Evolutionary conservation across 1,140 invertebrate species (phyloP).

Genomic region (Stegodyphus mimosarum): DNA sequence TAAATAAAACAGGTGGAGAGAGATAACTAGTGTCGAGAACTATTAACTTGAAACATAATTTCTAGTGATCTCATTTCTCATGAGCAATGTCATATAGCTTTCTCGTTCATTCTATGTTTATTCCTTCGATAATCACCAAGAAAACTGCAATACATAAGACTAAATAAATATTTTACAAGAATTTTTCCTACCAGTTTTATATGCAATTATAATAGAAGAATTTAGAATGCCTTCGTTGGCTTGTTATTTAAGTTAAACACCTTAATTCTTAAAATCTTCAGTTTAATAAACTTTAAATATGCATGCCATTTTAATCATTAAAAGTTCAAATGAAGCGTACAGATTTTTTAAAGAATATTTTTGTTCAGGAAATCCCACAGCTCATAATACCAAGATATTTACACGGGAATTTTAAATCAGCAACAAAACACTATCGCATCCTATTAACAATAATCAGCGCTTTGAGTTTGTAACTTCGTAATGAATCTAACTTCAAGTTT

Average conservation of each 20-base stretch:
- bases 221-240: neutral
- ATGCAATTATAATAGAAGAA: too few species aligned
- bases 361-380: neutral
- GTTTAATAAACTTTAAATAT: neutral
- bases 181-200: too few species aligned
- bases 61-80: too few species aligned
- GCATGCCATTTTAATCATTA: neutral
- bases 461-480: slow-evolving; percentile 4
- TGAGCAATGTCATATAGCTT: too few species aligned
- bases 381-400: neutral
- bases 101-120: too few species aligned
- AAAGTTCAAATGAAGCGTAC: neutral
- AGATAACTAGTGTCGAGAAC: too few species aligned
- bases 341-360: neutral
- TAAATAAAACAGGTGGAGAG: too few species aligned
- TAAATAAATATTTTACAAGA: too few species aligned
- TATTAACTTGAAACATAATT: too few species aligned
- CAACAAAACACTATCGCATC: neutral
- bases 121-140: too few species aligned
- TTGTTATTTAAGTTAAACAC: neutral
- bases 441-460: slow-evolving; percentile 1
- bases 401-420: neutral
- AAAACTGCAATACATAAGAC: too few species aligned
- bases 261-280: neutral
- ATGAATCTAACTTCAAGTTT: neutral